Conservation (phyloP, 2,113 vertebrate species). For the Lanius ludovicianus region DNA sequence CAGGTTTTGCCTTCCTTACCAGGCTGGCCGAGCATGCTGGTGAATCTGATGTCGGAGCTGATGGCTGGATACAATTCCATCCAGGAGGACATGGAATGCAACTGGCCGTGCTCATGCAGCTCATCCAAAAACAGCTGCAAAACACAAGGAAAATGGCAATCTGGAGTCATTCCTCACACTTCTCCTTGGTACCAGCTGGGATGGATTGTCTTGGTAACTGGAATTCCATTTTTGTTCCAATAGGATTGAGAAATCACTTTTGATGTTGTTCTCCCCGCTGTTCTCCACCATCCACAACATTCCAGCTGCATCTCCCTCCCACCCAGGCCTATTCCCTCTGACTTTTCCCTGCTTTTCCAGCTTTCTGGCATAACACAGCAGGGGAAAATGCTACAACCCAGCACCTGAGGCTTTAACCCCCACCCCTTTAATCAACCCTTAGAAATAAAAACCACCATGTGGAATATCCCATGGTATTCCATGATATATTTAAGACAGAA, state of each 20-base stretch:
- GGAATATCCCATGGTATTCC: background rate
- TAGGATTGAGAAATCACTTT: accelerated
- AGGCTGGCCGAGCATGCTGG: slow-evolving; percentile 97
- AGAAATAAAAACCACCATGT: accelerated
- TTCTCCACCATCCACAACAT: accelerated
- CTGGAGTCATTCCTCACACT: accelerated
- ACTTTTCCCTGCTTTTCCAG: background rate
- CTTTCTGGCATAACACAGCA: background rate
- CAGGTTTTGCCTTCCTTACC: slow-evolving; percentile 73
- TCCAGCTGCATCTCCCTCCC: background rate
- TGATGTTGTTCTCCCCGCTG: background rate
- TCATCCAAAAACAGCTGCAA: slow-evolving; percentile 94
- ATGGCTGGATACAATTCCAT: slow-evolving; percentile 98
- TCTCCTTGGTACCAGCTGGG: background rate
- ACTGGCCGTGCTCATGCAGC: slow-evolving; percentile 93
- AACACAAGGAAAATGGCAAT: background rate
- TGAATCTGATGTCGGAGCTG: slow-evolving; percentile 96
- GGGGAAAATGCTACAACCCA: background rate
- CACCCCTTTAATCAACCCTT: background rate
- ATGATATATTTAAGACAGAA: accelerated
- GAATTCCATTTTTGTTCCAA: accelerated
- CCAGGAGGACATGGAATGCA: slow-evolving; percentile 99
- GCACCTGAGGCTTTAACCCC: background rate
- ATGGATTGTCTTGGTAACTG: accelerated
- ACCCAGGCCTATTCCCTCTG: background rate